Evolutionary conservation across 2,113 vertebrate species (phyloP).

Genomic region (Oreochromis tanganicae): DNA sequence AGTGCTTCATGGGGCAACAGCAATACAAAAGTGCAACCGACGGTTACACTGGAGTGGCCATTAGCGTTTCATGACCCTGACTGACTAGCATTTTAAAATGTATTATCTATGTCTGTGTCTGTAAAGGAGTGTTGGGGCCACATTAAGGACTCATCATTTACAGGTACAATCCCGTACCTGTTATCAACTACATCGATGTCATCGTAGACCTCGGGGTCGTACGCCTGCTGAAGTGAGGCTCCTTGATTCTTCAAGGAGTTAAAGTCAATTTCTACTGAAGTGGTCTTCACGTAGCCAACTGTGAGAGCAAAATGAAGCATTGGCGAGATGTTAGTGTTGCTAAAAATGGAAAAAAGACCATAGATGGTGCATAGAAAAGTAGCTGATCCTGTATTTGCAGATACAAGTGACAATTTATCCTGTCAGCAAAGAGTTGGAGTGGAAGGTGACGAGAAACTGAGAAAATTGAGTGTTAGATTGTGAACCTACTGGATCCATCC

Average conservation of each 20-base stretch:
- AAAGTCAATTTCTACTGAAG: conserved; percentile 84
- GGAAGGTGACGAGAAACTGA: background rate
- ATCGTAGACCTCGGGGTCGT: conserved; percentile 84
- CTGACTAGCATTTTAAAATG: background rate
- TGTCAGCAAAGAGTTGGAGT: background rate
- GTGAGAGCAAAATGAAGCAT: background rate
- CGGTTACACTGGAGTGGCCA: background rate
- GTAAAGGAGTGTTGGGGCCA: background rate
- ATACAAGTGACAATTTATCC: background rate
- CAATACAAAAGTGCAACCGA: background rate
- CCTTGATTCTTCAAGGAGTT: conserved; percentile 74
- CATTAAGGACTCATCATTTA: background rate
- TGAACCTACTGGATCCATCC: conserved; percentile 80
- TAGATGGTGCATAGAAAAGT: background rate
- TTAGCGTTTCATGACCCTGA: background rate
- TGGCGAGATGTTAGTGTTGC: background rate
- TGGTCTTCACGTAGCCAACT: conserved; percentile 93
- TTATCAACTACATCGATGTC: conserved; percentile 83
- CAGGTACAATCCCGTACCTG: conserved; percentile 15
- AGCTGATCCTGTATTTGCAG: background rate
- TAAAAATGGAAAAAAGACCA: background rate
- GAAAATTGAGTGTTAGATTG: background rate
- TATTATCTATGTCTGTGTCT: background rate
- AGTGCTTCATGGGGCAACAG: background rate
- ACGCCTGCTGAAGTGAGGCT: background rate